Conservation (phyloP, 1,140 invertebrate species). For the Eurosta solidaginis region DNA sequence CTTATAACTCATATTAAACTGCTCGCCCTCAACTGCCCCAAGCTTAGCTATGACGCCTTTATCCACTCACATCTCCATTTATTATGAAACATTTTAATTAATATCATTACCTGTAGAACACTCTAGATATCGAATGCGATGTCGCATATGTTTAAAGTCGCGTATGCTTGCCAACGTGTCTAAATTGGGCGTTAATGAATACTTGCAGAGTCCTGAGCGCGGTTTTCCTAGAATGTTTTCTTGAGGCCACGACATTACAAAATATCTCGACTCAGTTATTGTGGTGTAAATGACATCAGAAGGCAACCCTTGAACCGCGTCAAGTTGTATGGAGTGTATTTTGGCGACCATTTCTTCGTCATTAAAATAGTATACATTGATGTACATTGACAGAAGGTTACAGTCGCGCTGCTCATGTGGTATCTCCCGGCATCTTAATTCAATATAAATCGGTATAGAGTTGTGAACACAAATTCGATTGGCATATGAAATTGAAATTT, state of each 20-base stretch:
- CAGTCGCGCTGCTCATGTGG: slow-evolving; percentile 47
- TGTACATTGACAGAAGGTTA: slow-evolving; percentile 47
- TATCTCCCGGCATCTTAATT: slow-evolving; percentile 46
- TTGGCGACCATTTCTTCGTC: slow-evolving; percentile 49
- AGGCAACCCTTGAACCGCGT: slow-evolving; percentile 49
- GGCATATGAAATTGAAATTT: slow-evolving; percentile 40
- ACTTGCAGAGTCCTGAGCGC: slow-evolving; percentile 54
- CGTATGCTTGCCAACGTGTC: slow-evolving; percentile 55
- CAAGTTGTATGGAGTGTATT: slow-evolving; percentile 52
- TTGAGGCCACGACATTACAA: slow-evolving; percentile 55
- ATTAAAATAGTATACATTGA: slow-evolving; percentile 55
- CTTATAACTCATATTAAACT: too few relatives aligned
- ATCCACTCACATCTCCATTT: too few relatives aligned
- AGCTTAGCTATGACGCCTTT: too few relatives aligned
- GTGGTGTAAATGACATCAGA: slow-evolving; percentile 48
- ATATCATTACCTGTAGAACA: slow-evolving; percentile 45
- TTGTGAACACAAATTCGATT: slow-evolving; percentile 53
- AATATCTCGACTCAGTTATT: slow-evolving; percentile 51
- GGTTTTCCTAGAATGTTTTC: slow-evolving; percentile 46
- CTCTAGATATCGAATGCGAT: slow-evolving; percentile 48
- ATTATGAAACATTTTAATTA: too few relatives aligned
- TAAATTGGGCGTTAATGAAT: slow-evolving; percentile 52
- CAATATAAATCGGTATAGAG: slow-evolving; percentile 53
- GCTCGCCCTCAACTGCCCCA: too few relatives aligned
- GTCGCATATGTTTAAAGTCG: slow-evolving; percentile 52